Evolutionary conservation across 2,888 invertebrate species (phyloP), one percentile per base, ranked within the genome.

Genomic region (Emmelina monodactyla): DNA sequence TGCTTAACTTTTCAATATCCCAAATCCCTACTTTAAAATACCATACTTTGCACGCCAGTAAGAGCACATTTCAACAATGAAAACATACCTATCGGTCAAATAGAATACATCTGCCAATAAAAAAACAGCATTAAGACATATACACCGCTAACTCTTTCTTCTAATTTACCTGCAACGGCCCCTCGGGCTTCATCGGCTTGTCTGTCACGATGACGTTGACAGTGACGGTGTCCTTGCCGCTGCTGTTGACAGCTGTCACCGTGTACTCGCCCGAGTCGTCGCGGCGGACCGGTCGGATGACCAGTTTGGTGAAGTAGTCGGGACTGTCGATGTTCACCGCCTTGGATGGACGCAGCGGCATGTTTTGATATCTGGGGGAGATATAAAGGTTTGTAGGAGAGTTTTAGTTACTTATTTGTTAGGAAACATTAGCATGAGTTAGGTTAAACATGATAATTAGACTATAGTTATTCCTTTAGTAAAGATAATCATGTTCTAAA

Each of bases 241-340:
- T 93, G 35, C 88, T 89, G 64, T 95, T 95, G 39, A 88, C 86
- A 0, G 94, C 94, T 0, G 88, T 88, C 28, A 95, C 88, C 13
- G 88, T 88, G 64, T 94, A 95, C 63, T 93, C 91, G 15, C 94
- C 95, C 32, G 89, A 88, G 67, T 95, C 93, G 40, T 85, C 88
- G 1, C 94, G 84, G 16, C 85, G 79, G 0, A 90, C 89, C 3
- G 93, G 94, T 13, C 94, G 53, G 44, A 95, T 85, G 11, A 88
- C 87, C 39, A 95, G 70, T 73, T 94, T 94, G 0, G 93, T 93
- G 67, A 88, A 92, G 76, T 94, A 94, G 37, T 94, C 92, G 0
- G 88, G 87, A 49, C 88, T 91, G 57, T 92, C 93, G 56, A 94
- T 89, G 37, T 85, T 85, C 1, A 90, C 86, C 37, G 88, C 88